phyloP scores from a whole-genome alignment of 1,140 invertebrate species.

The Euura saliciscinereae region DNA sequence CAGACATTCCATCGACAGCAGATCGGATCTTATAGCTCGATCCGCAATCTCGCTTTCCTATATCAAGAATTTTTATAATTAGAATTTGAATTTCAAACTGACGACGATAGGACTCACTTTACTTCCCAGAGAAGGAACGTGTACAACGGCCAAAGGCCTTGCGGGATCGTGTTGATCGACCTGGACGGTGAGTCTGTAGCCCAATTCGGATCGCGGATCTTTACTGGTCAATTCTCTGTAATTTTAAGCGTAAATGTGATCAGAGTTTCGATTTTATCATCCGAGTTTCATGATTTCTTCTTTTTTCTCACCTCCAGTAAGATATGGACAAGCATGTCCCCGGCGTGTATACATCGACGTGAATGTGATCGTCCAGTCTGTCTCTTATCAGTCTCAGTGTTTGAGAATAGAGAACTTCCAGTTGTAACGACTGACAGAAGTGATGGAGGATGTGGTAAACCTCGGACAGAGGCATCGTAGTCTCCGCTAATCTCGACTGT shows the following conservation, averaged over 20 bases:
- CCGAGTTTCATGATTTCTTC: no score
- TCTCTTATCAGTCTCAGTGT: slow-evolving; percentile 86
- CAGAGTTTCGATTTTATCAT: neutral
- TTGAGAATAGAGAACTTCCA: slow-evolving; percentile 96
- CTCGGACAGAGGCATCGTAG: slow-evolving; percentile 79
- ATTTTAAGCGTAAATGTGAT: slow-evolving; percentile 4
- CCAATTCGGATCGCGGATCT: slow-evolving; percentile 82
- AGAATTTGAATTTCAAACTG: neutral
- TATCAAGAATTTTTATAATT: slow-evolving; percentile 24
- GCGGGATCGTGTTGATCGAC: slow-evolving; percentile 84
- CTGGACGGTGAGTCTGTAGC: slow-evolving; percentile 87
- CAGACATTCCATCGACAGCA: slow-evolving; percentile 91
- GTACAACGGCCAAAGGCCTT: slow-evolving; percentile 82
- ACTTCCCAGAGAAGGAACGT: slow-evolving; percentile 83
- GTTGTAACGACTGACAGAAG: slow-evolving; percentile 93
- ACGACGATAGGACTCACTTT: slow-evolving; percentile 55
- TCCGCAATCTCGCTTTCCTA: slow-evolving; percentile 78
- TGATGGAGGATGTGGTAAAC: slow-evolving; percentile 89
- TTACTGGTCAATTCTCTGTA: slow-evolving; percentile 63
- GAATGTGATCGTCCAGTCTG: slow-evolving; percentile 87
- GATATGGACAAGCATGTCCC: slow-evolving; percentile 89
- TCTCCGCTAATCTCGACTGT: slow-evolving; percentile 86
- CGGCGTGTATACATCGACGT: slow-evolving; percentile 90
- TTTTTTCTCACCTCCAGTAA: slow-evolving; percentile 80
- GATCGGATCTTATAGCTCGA: slow-evolving; percentile 81